Percentiles rank a stretch among this genome's conserved stretches.
These are phyloP conservation scores for Antedon mediterranea DNA, from an alignment of 53 echinoderm and acorn worm species.

Conservation along the genomic window DNA sequence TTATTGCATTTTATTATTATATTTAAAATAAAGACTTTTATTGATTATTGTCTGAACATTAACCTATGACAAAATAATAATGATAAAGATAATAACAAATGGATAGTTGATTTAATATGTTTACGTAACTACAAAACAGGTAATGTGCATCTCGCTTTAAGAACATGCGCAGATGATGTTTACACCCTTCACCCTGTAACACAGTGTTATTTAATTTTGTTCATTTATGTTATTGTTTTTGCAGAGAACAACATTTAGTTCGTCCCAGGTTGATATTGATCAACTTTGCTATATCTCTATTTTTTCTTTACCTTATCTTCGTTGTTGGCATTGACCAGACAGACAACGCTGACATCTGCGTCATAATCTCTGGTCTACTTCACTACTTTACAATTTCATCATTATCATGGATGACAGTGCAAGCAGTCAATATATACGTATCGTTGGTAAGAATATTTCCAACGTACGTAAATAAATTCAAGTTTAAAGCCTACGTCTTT, in stretches of 20 bases:
- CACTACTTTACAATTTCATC: slow-evolving; percentile 57
- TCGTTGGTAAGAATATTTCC: slow-evolving; percentile 59
- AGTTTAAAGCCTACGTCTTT: slow-evolving; percentile 46
- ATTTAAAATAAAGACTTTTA: too few relatives aligned
- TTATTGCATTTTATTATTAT: too few relatives aligned
- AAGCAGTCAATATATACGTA: slow-evolving; percentile 70
- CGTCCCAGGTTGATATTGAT: slow-evolving; percentile 62
- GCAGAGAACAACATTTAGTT: slow-evolving; percentile 48
- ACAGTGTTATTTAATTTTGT: background rate
- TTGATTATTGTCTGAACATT: too few relatives aligned
- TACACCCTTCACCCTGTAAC: too few relatives aligned
- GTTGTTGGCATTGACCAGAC: slow-evolving; percentile 46
- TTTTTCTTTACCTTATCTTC: slow-evolving; percentile 52
- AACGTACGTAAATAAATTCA: slow-evolving; percentile 35
- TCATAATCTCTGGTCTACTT: slow-evolving; percentile 30
- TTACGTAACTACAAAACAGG: too few relatives aligned
- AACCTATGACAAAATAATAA: too few relatives aligned
- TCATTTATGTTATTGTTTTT: background rate
- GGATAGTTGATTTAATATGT: too few relatives aligned
- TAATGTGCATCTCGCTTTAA: too few relatives aligned
- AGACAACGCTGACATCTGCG: slow-evolving; percentile 19
- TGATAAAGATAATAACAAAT: too few relatives aligned
- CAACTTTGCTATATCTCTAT: slow-evolving; percentile 45
- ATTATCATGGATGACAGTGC: slow-evolving; percentile 65
- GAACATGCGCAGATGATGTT: too few relatives aligned